These are phyloP conservation scores for Caradrina kadenii DNA, from an alignment of 2,888 invertebrate species.

Conservation along the genomic window DNA sequence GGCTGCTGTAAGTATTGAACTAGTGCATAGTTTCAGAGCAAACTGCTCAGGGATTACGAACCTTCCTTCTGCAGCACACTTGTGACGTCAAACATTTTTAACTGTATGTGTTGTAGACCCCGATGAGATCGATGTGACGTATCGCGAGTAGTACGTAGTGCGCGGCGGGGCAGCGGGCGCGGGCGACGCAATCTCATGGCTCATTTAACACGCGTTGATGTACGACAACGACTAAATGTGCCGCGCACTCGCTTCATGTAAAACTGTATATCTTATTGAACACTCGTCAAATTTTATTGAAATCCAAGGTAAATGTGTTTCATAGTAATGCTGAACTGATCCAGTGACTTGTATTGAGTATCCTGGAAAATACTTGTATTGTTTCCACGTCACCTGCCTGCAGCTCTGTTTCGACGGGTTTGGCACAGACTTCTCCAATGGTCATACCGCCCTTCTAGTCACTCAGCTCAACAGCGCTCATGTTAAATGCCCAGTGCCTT, in stretches of 20 bases:
- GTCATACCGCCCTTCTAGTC: neutral
- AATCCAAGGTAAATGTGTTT: neutral
- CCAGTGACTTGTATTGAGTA: neutral
- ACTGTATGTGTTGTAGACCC: neutral
- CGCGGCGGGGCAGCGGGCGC: neutral
- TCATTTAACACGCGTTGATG: conserved; percentile 42
- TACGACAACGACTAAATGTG: conserved; percentile 26
- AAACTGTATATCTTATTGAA: conserved; percentile 6
- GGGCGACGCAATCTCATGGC: conserved; percentile 33
- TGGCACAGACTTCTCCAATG: neutral
- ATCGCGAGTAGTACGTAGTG: neutral
- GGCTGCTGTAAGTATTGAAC: too few relatives aligned
- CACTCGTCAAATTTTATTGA: conserved; percentile 3
- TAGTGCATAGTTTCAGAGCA: too few relatives aligned
- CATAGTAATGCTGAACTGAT: neutral
- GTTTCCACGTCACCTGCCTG: neutral
- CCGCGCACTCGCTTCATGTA: conserved; percentile 15
- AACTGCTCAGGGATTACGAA: neutral
- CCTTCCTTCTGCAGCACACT: neutral
- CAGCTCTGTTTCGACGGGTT: neutral
- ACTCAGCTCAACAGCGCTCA: neutral
- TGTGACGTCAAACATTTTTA: neutral
- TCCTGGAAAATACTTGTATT: neutral
- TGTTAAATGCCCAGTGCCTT: too few relatives aligned
- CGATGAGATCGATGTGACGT: conserved; percentile 8